Conservation (phyloP, 2,797 vertebrate genomes). For the Epinephelus malabaricus region DNA sequence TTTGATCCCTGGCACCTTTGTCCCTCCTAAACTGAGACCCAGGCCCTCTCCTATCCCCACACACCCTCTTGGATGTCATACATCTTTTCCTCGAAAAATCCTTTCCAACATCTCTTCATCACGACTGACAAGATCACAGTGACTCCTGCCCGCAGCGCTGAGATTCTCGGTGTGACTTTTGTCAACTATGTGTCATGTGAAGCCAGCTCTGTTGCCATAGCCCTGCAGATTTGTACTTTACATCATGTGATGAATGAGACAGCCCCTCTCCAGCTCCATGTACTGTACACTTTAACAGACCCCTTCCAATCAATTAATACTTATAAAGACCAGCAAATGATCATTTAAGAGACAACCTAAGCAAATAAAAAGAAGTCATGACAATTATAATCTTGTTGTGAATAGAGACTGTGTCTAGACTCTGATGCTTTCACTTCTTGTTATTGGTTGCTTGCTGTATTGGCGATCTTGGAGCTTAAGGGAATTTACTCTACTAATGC, state of each 20-base stretch:
- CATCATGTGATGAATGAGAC: slow-evolving; percentile 15
- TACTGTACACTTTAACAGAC: background rate
- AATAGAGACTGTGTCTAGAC: background rate
- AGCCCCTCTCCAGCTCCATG: background rate
- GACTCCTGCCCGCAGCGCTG: slow-evolving; percentile 34
- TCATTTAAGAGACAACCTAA: background rate
- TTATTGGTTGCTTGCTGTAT: slow-evolving; percentile 17
- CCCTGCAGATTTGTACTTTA: slow-evolving; percentile 11
- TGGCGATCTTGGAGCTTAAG: slow-evolving; percentile 22
- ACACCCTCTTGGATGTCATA: slow-evolving; percentile 23
- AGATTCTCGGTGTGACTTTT: slow-evolving; percentile 42
- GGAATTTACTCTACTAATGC: slow-evolving; percentile 12
- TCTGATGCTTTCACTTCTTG: slow-evolving; percentile 7
- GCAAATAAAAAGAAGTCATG: background rate
- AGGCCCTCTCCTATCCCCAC: background rate
- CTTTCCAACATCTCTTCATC: slow-evolving; percentile 42
- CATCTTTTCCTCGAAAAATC: slow-evolving; percentile 32
- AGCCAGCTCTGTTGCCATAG: slow-evolving; percentile 24
- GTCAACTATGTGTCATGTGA: slow-evolving; percentile 40
- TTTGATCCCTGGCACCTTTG: background rate
- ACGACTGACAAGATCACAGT: slow-evolving; percentile 51
- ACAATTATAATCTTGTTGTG: background rate
- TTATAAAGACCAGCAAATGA: background rate
- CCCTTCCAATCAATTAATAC: background rate
- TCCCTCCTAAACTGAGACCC: background rate